phyloP scores from a whole-genome alignment of 2,888 invertebrate species.

The Limnephilus lunatus region DNA sequence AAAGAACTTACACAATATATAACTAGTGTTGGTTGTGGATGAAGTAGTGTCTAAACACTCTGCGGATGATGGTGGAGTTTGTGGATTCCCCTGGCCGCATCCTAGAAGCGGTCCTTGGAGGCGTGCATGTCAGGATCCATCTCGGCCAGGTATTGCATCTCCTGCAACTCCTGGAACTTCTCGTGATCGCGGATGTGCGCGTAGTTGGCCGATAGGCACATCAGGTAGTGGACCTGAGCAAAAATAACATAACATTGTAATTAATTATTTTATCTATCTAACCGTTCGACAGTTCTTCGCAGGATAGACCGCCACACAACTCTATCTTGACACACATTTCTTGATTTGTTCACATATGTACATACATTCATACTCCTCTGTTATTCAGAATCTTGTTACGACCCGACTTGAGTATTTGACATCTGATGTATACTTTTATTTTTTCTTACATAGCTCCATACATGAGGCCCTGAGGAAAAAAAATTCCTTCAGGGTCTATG shows the following conservation, averaged over 20 bases:
- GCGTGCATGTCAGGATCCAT: slow-evolving; percentile 84
- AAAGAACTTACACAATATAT: neutral
- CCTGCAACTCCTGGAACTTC: slow-evolving; percentile 94
- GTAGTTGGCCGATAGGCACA: slow-evolving; percentile 96
- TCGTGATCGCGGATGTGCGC: slow-evolving; percentile 96
- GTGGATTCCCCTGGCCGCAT: slow-evolving; percentile 69
- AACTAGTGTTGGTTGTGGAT: neutral
- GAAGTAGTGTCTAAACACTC: neutral
- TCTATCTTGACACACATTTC: too few species aligned
- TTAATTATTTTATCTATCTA: neutral
- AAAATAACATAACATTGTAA: slow-evolving; percentile 49
- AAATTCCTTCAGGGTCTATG: too few species aligned
- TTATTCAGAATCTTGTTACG: too few species aligned
- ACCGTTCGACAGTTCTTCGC: too few species aligned
- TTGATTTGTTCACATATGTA: too few species aligned
- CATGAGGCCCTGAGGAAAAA: too few species aligned
- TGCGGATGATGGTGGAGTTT: slow-evolving; percentile 27
- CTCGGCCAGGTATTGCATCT: slow-evolving; percentile 90
- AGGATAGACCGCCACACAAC: too few species aligned
- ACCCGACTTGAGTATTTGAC: too few species aligned
- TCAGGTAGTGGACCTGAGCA: slow-evolving; percentile 87
- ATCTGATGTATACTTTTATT: too few species aligned
- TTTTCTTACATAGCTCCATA: too few species aligned
- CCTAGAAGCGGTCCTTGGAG: slow-evolving; percentile 93
- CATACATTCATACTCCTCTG: too few species aligned